Percentiles rank a stretch among this genome's conserved stretches.
These are phyloP conservation scores for Hoplodrina ambigua DNA, from an alignment of 2,888 invertebrate species.

Conservation along the genomic window DNA sequence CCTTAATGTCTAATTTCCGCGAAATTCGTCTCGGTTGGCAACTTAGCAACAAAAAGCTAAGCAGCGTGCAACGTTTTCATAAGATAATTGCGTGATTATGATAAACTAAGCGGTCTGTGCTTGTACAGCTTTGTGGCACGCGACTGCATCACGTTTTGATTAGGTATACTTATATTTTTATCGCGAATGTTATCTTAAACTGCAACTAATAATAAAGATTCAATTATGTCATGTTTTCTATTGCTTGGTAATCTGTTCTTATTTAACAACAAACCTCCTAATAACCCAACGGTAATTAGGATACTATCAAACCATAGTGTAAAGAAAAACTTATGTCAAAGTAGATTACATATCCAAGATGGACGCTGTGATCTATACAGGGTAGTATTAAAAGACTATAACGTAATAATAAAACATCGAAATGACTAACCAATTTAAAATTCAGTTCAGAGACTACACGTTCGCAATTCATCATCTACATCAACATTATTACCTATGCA, in stretches of 20 bases:
- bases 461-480: constrained; percentile 35
- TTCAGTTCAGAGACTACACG: constrained; percentile 16
- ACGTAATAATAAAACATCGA: constrained; percentile 1
- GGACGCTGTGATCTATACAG: background rate
- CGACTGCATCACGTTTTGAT: constrained; percentile 41
- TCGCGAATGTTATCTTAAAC: constrained; percentile 8
- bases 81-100: constrained; percentile 77
- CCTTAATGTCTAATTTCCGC: constrained; percentile 84
- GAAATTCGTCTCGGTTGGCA: constrained; percentile 82
- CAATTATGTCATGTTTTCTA: constrained; percentile 11
- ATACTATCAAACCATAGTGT: background rate
- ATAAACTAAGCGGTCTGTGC: constrained; percentile 56
- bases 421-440: constrained; percentile 12
- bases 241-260: background rate
- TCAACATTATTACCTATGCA: constrained; percentile 56
- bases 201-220: background rate
- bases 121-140: constrained; percentile 54
- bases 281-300: too few relatives aligned
- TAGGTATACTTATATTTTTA: constrained; percentile 48
- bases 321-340: background rate
- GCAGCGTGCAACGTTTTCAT: constrained; percentile 73
- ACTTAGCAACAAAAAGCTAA: constrained; percentile 69
- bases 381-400: background rate
- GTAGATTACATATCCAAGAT: too few relatives aligned
- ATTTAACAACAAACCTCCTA: background rate